phyloP scores from a whole-genome alignment of 35 echinoderm and acorn worm genomes.

The Lytechinus pictus region DNA sequence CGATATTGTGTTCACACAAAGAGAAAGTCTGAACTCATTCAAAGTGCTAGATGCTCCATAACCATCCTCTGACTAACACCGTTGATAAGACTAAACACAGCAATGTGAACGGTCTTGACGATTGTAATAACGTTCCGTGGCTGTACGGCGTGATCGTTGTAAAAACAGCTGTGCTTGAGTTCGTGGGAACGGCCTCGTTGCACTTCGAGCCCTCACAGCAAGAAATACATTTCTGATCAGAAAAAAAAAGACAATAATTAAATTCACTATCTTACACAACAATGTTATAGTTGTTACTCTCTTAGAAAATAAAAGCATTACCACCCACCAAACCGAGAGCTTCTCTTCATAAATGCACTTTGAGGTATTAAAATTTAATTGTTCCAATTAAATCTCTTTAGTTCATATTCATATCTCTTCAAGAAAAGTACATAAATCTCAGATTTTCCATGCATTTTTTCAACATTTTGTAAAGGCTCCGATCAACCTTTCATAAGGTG shows the following conservation, averaged over 20 bases:
- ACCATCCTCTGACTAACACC: constrained; percentile 37
- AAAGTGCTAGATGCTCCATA: constrained; percentile 19
- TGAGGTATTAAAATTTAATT: too few species aligned
- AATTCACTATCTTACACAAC: too few species aligned
- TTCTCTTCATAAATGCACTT: too few species aligned
- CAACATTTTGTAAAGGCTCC: too few species aligned
- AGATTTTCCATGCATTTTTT: background rate
- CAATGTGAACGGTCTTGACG: background rate
- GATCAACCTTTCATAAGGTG: too few species aligned
- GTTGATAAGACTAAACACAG: constrained; percentile 29
- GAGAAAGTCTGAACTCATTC: background rate
- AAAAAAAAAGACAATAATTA: too few species aligned
- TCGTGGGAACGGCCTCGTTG: constrained; percentile 73
- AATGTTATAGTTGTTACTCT: too few species aligned
- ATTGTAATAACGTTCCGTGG: constrained; percentile 22
- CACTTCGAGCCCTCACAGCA: constrained; percentile 86
- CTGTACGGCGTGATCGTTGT: constrained; percentile 79
- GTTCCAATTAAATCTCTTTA: too few species aligned
- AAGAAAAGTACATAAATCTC: background rate
- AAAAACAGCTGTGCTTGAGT: constrained; percentile 76
- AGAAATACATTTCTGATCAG: constrained; percentile 75
- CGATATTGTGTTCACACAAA: background rate
- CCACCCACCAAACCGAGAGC: too few species aligned
- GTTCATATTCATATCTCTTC: too few species aligned
- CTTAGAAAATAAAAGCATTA: too few species aligned